Evolutionary conservation across 2,797 vertebrate genomes (phyloP), one percentile per base, ranked within the genome.

Genomic region (Sylvia borin): DNA sequence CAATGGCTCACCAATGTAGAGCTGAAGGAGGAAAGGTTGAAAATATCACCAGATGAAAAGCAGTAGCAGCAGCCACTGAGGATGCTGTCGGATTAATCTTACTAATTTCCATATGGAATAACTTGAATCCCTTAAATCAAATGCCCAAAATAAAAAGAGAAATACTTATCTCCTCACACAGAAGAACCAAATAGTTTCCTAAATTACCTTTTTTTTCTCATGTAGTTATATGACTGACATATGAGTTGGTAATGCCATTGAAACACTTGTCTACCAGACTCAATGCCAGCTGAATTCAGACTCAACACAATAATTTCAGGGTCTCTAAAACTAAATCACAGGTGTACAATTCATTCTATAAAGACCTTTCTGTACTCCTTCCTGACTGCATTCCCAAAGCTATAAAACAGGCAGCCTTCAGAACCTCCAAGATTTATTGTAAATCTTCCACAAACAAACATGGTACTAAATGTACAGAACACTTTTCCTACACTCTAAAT

Each of bases 401-500:
- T 85, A 40, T 14, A 36, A 82, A 73, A 82, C 9, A 32, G 11
- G 22, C 34, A 91, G 42, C 14, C 12, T 17, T 45, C 47, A 70
- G 19, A 88, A 58, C 4, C 66, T 55, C 31, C 24, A 54, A 55
- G 15, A 26, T 19, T 45, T 68, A 80, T 12, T 38, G 12, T 31
- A 70, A 79, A 26, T 45, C 38, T 32, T 45, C 38, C 77, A 73
- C 62, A 84, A 68, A 61, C 8, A 9, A 65, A 51, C 19, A 40
- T 1, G 1, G 7, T 54, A 45, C 16, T 67, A 85, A 88, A 84
- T 0, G 0, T 11, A 74, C 5, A 78, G n/a, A 54, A 2, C 16
- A 68, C 11, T 80, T 67, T 43, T 71, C 53, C 27, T 50, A 65
- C 16, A 31, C 5, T 34, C 21, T 34, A 42, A 48, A 51, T 32